These are phyloP conservation scores for Melieria picta DNA, from an alignment of 2,888 invertebrate genomes.

Conservation along the genomic window DNA sequence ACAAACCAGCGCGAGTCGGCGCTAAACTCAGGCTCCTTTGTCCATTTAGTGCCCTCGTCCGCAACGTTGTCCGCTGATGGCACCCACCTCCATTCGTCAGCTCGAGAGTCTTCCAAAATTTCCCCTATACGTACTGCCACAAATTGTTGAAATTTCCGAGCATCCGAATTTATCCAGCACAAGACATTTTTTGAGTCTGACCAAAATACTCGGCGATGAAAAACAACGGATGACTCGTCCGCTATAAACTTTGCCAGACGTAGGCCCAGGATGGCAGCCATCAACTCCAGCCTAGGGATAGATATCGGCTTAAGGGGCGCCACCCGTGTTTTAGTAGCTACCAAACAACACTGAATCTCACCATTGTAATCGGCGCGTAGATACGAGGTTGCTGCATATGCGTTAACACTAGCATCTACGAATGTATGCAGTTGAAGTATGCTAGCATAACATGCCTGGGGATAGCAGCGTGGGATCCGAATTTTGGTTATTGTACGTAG, in stretches of 20 bases:
- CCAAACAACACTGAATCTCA: conserved; percentile 5
- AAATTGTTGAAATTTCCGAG: conserved; percentile 21
- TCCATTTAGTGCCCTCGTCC: conserved; percentile 32
- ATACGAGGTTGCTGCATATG: conserved; percentile 6
- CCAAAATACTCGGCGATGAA: background rate
- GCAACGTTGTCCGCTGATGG: conserved; percentile 39
- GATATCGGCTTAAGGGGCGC: conserved; percentile 8
- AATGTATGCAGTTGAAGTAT: conserved; percentile 10
- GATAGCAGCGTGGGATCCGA: conserved; percentile 19
- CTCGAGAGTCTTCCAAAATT: conserved; percentile 23
- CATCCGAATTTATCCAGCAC: background rate
- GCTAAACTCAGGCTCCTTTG: background rate
- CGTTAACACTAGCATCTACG: conserved; percentile 22
- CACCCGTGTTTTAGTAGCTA: conserved; percentile 22
- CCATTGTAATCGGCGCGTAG: conserved; percentile 1
- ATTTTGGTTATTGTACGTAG: conserved; percentile 9
- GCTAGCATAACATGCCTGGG: background rate
- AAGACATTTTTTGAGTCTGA: conserved; percentile 3
- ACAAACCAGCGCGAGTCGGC: background rate
- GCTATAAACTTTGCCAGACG: conserved; percentile 7
- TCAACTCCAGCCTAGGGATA: conserved; percentile 10
- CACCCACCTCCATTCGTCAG: background rate
- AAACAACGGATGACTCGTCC: background rate
- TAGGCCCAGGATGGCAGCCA: conserved; percentile 18
- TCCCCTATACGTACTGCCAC: conserved; percentile 28